These are phyloP conservation scores for Cheilinus undulatus DNA, from an alignment of 2,113 vertebrate genomes.

Conservation along the genomic window DNA sequence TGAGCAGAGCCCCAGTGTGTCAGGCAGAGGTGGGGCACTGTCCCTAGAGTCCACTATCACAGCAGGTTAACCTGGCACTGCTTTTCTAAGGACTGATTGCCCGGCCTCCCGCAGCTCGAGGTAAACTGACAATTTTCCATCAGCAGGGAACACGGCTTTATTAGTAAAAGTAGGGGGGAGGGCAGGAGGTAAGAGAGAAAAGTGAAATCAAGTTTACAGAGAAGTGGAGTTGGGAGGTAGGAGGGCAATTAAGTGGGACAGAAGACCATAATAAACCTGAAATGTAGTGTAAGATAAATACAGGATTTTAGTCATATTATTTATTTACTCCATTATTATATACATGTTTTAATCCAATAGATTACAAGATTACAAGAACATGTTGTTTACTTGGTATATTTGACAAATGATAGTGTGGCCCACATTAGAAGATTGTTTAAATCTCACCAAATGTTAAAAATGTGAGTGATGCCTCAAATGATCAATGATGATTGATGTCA, in stretches of 20 bases:
- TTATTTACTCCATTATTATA: too few species aligned
- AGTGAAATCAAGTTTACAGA: conserved; percentile 75
- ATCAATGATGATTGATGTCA: too few species aligned
- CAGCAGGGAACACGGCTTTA: conserved; percentile 91
- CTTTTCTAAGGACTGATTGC: conserved; percentile 93
- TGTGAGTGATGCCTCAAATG: too few species aligned
- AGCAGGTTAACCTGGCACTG: conserved; percentile 93
- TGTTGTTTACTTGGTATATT: too few species aligned
- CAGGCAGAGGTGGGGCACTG: conserved; percentile 85
- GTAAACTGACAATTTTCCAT: conserved; percentile 93
- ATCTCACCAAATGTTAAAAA: too few species aligned
- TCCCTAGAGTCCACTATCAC: conserved; percentile 91
- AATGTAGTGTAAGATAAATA: conserved; percentile 1
- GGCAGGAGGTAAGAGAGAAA: conserved; percentile 60
- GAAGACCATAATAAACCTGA: conserved; percentile 41
- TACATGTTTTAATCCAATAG: too few species aligned
- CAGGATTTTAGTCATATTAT: background rate
- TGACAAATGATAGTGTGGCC: too few species aligned
- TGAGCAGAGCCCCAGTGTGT: conserved; percentile 88
- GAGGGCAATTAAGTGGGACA: conserved; percentile 53
- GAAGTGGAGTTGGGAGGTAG: conserved; percentile 52
- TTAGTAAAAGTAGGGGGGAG: conserved; percentile 84
- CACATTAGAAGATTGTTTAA: too few species aligned
- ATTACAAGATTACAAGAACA: too few species aligned
- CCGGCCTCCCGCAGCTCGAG: conserved; percentile 88